phyloP scores from a whole-genome alignment of 2,113 vertebrate genomes.

The Daubentonia madagascariensis region DNA sequence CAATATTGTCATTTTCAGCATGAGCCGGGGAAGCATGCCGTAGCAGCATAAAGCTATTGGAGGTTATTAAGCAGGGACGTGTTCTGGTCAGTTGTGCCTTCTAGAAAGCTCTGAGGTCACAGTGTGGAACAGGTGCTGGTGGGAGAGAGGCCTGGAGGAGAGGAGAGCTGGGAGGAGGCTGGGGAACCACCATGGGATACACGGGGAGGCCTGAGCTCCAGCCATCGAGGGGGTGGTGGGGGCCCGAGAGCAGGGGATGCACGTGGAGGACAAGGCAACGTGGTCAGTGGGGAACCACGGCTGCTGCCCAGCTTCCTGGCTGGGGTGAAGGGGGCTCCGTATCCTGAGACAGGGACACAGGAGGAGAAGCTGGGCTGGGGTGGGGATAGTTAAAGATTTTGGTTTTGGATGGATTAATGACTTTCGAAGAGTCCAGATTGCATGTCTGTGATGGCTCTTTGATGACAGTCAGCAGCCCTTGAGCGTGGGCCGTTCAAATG shows the following conservation, averaged over 20 bases:
- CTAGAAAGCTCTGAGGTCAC: background rate
- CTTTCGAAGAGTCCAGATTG: conserved; percentile 75
- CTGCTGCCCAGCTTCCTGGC: background rate
- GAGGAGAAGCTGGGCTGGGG: background rate
- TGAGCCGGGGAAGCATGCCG: rapidly evolving
- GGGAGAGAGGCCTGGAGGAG: background rate
- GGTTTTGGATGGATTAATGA: background rate
- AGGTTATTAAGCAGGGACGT: background rate
- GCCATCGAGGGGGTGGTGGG: rapidly evolving
- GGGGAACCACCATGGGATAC: rapidly evolving
- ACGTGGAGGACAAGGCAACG: background rate
- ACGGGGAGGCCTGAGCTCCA: background rate
- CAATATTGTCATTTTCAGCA: background rate
- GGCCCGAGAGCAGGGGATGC: background rate
- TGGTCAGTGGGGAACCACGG: rapidly evolving
- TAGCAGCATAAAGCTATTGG: background rate
- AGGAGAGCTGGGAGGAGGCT: background rate
- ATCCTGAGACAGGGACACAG: background rate
- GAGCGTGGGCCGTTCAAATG: conserved; percentile 82
- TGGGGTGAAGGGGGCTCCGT: background rate
- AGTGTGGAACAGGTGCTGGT: background rate
- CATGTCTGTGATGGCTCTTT: conserved; percentile 63
- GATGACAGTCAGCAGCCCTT: conserved; percentile 79
- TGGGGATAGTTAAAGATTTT: background rate
- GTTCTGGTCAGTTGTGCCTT: background rate